Conservation (phyloP, 2,797 vertebrate species). For the Paratrypauchen microcephalus region DNA sequence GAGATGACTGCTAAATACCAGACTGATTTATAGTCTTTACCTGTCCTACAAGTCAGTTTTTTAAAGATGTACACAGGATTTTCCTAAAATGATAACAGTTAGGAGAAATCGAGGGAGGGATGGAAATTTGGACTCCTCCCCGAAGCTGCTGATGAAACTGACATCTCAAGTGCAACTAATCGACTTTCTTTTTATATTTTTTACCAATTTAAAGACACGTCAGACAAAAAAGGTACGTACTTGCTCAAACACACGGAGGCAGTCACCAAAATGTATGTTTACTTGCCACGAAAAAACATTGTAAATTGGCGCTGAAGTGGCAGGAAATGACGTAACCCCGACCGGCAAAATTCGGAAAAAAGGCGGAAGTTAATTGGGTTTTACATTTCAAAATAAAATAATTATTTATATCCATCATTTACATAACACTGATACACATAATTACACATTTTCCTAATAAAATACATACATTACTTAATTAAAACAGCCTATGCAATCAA, state of each 20-base stretch:
- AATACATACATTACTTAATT: too few species aligned
- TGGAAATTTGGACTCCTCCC: conserved; percentile 47
- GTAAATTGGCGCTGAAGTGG: conserved; percentile 29
- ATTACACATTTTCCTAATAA: too few species aligned
- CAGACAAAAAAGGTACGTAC: not conserved
- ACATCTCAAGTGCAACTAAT: not conserved
- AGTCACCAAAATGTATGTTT: not conserved
- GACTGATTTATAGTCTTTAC: not conserved
- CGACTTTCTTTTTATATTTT: not conserved
- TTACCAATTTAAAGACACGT: not conserved
- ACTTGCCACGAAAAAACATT: not conserved
- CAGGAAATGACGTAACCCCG: conserved; percentile 25
- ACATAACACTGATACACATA: too few species aligned
- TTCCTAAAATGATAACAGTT: not conserved
- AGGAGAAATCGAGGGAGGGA: conserved; percentile 22
- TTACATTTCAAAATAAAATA: conserved; percentile 30
- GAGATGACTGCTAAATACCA: conserved; percentile 25
- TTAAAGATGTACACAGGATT: not conserved
- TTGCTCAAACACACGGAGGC: rapidly evolving
- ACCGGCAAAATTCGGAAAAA: conserved; percentile 31
- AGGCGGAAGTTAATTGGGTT: conserved; percentile 13
- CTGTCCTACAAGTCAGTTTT: conserved; percentile 13
- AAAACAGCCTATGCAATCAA: too few species aligned
- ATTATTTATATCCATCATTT: too few species aligned
- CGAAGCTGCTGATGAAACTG: conserved; percentile 51